A percentile compares a stretch with the other conserved stretches of the same genome.
Conservation (phyloP, 1,140 invertebrate species). For the Pseudomyrmex cubaensis region DNA sequence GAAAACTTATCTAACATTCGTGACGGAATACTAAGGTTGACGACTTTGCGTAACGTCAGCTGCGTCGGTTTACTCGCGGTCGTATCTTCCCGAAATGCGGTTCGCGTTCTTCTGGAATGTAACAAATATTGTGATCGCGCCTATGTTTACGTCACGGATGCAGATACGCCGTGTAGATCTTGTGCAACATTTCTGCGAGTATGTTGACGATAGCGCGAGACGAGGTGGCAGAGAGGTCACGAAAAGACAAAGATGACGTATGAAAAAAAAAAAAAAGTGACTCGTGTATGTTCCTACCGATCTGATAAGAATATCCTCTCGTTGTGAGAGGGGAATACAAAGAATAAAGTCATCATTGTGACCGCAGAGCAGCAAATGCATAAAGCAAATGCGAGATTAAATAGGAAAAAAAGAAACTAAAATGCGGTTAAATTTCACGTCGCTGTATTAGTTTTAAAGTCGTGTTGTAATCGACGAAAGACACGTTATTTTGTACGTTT, state of each 20-base stretch:
- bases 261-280: slow-evolving; percentile 10
- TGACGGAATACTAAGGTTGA: background rate
- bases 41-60: background rate
- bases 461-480: background rate
- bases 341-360: background rate
- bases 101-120: slow-evolving; percentile 9
- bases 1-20: background rate
- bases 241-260: slow-evolving; percentile 25
- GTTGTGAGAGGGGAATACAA: too few relatives aligned
- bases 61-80: background rate
- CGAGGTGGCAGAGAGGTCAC: slow-evolving; percentile 8
- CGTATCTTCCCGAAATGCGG: slow-evolving; percentile 19
- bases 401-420: background rate
- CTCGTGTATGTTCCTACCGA: background rate
- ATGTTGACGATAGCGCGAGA: slow-evolving; percentile 24
- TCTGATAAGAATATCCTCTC: slow-evolving; percentile 29
- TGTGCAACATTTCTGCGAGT: slow-evolving; percentile 32
- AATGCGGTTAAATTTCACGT: background rate
- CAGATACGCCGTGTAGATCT: slow-evolving; percentile 17
- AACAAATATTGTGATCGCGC: slow-evolving; percentile 6
- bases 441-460: background rate
- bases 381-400: background rate
- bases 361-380: background rate
- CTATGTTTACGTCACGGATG: slow-evolving; percentile 5
- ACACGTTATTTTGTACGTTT: background rate